phyloP scores from a whole-genome alignment of 2,888 invertebrate genomes.

The Calameuta pallipes region DNA sequence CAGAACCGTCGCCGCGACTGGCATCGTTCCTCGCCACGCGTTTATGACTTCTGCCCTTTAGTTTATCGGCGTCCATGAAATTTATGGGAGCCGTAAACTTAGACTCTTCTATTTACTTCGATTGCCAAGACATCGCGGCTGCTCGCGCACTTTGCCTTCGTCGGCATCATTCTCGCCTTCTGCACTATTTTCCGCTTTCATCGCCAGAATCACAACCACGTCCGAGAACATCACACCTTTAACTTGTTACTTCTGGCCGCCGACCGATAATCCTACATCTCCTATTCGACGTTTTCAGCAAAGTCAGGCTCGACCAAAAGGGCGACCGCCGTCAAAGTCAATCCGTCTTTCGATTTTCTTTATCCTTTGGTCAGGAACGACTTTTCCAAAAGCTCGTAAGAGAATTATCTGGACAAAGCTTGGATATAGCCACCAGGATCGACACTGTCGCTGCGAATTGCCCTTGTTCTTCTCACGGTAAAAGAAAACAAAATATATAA shows the following conservation, averaged over 20 bases:
- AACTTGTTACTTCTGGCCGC: neutral
- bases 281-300: neutral
- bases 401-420: neutral
- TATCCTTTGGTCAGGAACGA: neutral
- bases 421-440: neutral
- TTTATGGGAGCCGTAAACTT: conserved; percentile 42
- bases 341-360: neutral
- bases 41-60: conserved; percentile 46
- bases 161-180: neutral
- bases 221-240: neutral
- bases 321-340: neutral
- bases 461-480: neutral
- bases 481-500: neutral
- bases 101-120: conserved; percentile 18
- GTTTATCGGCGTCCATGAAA: conserved; percentile 43
- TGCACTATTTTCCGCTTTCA: neutral
- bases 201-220: neutral
- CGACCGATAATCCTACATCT: neutral
- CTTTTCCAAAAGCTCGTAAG: neutral
- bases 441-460: neutral
- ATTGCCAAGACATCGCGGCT: neutral
- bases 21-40: conserved; percentile 12
- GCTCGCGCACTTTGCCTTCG: neutral
- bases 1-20: neutral
- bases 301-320: neutral